Evolutionary conservation across 2,888 invertebrate genomes (phyloP), one percentile per base, ranked within the genome.

Genomic region (Silvanus unidentatus): DNA sequence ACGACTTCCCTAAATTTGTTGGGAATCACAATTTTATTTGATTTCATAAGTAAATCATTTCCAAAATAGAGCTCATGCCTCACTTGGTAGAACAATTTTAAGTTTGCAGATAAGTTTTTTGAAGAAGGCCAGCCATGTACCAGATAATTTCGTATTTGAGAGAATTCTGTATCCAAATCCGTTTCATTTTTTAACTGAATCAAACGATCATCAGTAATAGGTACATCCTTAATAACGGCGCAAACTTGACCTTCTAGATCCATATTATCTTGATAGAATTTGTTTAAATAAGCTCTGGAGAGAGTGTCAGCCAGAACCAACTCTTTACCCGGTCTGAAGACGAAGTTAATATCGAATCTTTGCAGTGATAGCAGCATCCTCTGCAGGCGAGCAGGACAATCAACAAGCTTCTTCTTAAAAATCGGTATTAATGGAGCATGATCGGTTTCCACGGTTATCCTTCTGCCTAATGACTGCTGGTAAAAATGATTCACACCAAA

Each of bases 361-460:
- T 22, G 22, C 8, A 22, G 8, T 42, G 42, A 12, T 39, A 44
- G 28, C 9, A 48, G 12, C 16, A 45, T 45, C 6, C 45, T 16
- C 36, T 42, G 42, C n/a, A 45, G 14, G 9, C 43, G n/a, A 16
- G 45, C 14, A 13, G 41, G 47, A 29, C 29, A 42, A 3, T n/a
- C 2, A 29, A 36, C 29, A 2, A 43, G 16, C n/a, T 29, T 14
- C 29, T 45, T 48, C 37, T 40, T 34, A 15, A 30, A 16, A 2
- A 48, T 42, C 52, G 47, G 38, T 5, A 22, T 22, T 5, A 22
- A 8, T 3, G 22, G 45, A 27, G 42, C 39, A 27, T 45, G 45
- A 35, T 60, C 56, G 2, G 51, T 49, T 35, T 57, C 37, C 6
- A 60, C 48, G 4, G 27, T 14, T 6, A 55, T 14, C n/a, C 22